Evolutionary conservation across 2,888 invertebrate species (phyloP).

Genomic region (Sclerodermus sp.): DNA sequence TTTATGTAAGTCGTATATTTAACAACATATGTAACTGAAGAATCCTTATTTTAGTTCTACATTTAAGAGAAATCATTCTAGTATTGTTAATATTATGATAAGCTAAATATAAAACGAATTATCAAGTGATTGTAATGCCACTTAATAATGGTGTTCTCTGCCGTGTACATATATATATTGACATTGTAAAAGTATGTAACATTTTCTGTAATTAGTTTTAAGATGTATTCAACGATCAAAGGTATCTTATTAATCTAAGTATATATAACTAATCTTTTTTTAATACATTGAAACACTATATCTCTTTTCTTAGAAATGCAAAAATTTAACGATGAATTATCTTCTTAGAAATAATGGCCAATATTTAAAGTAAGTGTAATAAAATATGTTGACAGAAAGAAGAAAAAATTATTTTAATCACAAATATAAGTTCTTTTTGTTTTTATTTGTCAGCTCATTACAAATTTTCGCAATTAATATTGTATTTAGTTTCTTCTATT

Average conservation of each 20-base stretch:
- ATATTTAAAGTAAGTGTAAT: constrained; percentile 22
- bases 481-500: too few species aligned
- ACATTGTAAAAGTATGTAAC: constrained; percentile 28
- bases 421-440: too few species aligned
- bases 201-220: constrained; percentile 39
- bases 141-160: constrained; percentile 20
- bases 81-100: constrained; percentile 33
- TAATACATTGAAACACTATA: constrained; percentile 32
- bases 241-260: constrained; percentile 20
- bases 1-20: too few species aligned
- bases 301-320: constrained; percentile 9
- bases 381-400: constrained; percentile 17
- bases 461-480: too few species aligned
- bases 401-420: constrained; percentile 9
- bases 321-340: neutral
- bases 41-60: neutral
- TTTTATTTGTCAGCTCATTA: too few species aligned
- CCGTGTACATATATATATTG: constrained; percentile 30
- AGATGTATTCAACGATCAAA: constrained; percentile 40
- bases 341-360: constrained; percentile 10
- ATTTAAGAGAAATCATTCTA: constrained; percentile 7
- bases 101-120: constrained; percentile 14
- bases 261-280: constrained; percentile 21
- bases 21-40: neutral
- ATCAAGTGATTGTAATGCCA: constrained; percentile 23